Base-by-base conservation (phyloP, 2,797 vertebrate genomes). In the Falco rusticolus region DNA sequence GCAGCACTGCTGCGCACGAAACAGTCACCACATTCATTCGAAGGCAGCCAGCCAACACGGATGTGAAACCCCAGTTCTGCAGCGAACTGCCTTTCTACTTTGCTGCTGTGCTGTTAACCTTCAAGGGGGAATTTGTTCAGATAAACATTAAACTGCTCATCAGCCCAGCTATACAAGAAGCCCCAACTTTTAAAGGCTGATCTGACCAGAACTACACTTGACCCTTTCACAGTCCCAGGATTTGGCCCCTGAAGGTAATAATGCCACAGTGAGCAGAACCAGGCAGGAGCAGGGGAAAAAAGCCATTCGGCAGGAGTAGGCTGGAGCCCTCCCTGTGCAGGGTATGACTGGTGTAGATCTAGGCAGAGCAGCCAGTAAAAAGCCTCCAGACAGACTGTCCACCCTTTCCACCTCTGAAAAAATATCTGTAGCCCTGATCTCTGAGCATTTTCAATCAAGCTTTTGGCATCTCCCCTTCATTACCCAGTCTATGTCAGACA, bases 261-360 rank as follows among this genome's bases (percentile, higher is more conserved):
- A 10, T 14, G 41, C 45, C 69, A 43, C 43, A 21, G 8, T 0
- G 5, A 61, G 13, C 45, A 89, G 16, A 65, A 9, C 8, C 31
- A 48, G n/a, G 37, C 13, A 29, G 4, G 37, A 59, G 3, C 8
- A 10, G 4, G 11, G 2, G 7, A 48, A 18, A 18, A 43, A 48
- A 57, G 33, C 8, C 43, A 29, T 16, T 31, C 18, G 21, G 51
- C 33, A 75, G 16, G 17, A 75, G 13, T 28, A 33, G 25, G 18
- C 28, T 53, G 43, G 15, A 66, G 31, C 3, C 9, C 2, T 7
- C 56, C 26, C 51, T 50, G 45, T 5, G 13, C 24, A 45, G 56
- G n/a, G 11, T 13, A 19, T 3, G 15, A 16, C 13, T 11, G 0
- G 3, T 0, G 13, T 2, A 21, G 34, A 6, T 19, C 16, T 2